Base-by-base conservation (phyloP, 2,888 invertebrate species). In the Micoletzkya japonica region DNA sequence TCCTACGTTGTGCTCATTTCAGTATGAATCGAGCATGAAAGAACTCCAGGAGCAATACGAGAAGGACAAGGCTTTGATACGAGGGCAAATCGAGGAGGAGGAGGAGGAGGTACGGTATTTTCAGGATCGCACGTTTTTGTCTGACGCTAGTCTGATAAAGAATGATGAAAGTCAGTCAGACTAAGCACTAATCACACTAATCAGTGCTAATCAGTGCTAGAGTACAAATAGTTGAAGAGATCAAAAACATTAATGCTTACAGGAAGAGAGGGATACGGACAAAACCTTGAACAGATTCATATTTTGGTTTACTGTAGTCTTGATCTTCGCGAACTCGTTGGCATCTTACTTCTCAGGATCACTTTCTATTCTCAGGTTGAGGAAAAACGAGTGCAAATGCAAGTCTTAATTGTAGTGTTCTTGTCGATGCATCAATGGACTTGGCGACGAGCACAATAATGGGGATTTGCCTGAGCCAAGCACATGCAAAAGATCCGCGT, bases 371-470 rank as follows among this genome's bases (percentile, higher is more conserved):
- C 74, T 76, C 70, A 76, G 76, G 76, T 74, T 10, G 26, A n/a
- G n/a, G n/a, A n/a, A n/a, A n/a, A n/a, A n/a, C n/a, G n/a, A n/a
- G n/a, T n/a, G 26, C n/a, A 2, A 54, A 36, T 61, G n/a, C 17
- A 6, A 61, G 7, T 39, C 1, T n/a, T 26, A 36, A 44, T n/a
- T 66, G 2, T 71, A 76, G 76, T 73, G 73, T 73, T 1, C 74
- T 76, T 63, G 74, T 76, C 20, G 76, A 76, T 37, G 72, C 76
- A 4, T 73, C 74, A 20, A 76, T 76, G 76, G 76, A 76, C 59
- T 72, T 76, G 32, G 71, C 73, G 4, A 73, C 74, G 37, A 73
- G 73, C 39, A 72, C 72, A 20, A 74, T 76, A 2, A 74, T 76
- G 74, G 72, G 73, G 30, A 70, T 74, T 10, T 76, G 74, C 34